A percentile compares a stretch with the other conserved stretches of the same genome.
Evolutionary conservation across 2,888 invertebrate species (phyloP).

Genomic region (Kuschelorhynchus macadamiae): DNA sequence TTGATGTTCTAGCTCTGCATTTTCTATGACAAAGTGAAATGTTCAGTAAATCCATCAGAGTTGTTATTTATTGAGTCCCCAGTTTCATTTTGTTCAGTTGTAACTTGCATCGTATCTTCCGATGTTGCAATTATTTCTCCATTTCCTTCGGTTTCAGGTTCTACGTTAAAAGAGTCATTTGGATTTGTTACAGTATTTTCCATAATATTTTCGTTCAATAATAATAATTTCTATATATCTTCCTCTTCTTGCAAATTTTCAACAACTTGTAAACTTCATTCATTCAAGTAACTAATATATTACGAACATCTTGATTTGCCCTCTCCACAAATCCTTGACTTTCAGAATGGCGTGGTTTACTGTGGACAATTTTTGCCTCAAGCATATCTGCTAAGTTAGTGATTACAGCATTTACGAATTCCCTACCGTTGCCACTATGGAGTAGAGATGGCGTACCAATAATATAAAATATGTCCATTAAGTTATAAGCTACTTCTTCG

Average conservation of each 20-base stretch:
- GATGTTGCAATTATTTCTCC: not conserved
- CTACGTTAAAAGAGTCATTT: constrained; percentile 61
- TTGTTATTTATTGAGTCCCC: too few relatives aligned
- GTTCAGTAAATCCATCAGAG: too few relatives aligned
- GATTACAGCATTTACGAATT: constrained; percentile 59
- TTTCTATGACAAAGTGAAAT: too few relatives aligned
- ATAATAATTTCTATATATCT: constrained; percentile 25
- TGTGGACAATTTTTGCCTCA: constrained; percentile 59
- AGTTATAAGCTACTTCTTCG: constrained; percentile 54
- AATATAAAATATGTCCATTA: constrained; percentile 61
- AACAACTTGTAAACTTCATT: constrained; percentile 30
- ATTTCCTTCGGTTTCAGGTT: not conserved
- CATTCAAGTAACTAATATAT: constrained; percentile 56
- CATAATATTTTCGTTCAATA: constrained; percentile 12
- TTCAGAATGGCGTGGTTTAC: constrained; percentile 28
- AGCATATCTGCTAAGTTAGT: constrained; percentile 53
- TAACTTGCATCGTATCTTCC: too few relatives aligned
- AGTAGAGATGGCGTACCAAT: constrained; percentile 58
- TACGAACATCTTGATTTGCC: constrained; percentile 31
- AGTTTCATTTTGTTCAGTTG: too few relatives aligned
- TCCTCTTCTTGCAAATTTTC: constrained; percentile 29
- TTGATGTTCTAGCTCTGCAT: too few relatives aligned
- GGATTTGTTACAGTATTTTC: constrained; percentile 20
- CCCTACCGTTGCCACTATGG: constrained; percentile 58
- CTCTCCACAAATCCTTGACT: constrained; percentile 32